phyloP scores from a whole-genome alignment of 2,113 vertebrate genomes.

The Ranitomeya variabilis region DNA sequence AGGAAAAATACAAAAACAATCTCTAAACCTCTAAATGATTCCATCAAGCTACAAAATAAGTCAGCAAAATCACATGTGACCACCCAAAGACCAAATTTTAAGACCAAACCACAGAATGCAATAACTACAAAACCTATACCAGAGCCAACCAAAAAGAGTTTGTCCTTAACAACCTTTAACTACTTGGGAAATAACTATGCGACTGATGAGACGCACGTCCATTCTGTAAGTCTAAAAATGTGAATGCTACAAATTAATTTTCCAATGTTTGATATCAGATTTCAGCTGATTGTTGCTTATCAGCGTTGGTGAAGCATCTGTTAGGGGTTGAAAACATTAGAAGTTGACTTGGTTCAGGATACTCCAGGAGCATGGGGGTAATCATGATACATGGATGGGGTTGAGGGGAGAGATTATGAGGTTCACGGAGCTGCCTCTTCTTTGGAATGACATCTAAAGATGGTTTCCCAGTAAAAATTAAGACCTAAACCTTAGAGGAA shows the following conservation, averaged over 20 bases:
- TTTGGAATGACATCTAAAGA: too few relatives aligned
- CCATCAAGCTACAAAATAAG: background rate
- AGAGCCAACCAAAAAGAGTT: background rate
- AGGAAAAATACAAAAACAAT: background rate
- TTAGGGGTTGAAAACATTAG: background rate
- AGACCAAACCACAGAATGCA: background rate
- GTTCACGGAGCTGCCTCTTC: too few relatives aligned
- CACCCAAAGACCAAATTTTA: background rate
- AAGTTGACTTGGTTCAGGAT: too few relatives aligned
- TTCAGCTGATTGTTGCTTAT: background rate
- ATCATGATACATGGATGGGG: too few relatives aligned
- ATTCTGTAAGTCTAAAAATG: slow-evolving; percentile 35
- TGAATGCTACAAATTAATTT: background rate
- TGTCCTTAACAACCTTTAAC: background rate
- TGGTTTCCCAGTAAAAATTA: too few relatives aligned
- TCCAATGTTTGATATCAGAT: background rate
- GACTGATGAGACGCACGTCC: slow-evolving; percentile 55
- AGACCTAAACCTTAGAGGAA: too few relatives aligned
- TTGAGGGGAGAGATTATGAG: too few relatives aligned
- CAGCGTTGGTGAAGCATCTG: background rate
- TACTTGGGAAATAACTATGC: slow-evolving; percentile 73
- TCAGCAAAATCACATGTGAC: background rate
- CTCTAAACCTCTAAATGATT: background rate
- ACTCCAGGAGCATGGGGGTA: too few relatives aligned
- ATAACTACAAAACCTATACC: background rate